These are phyloP conservation scores for Pseudochirops corinnae DNA, from an alignment of 2,797 vertebrate species.

Conservation along the genomic window DNA sequence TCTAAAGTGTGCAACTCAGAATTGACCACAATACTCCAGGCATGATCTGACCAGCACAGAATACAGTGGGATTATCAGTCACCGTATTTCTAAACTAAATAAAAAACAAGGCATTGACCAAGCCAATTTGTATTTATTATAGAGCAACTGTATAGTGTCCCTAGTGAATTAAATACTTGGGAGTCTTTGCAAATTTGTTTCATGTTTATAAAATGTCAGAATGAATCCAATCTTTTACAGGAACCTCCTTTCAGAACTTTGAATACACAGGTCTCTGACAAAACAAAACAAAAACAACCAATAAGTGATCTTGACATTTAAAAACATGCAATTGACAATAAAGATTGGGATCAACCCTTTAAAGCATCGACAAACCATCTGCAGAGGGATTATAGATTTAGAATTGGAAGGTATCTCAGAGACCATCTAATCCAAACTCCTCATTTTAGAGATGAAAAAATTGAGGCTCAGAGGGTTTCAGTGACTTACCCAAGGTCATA, in stretches of 20 bases:
- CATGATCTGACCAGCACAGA: neutral
- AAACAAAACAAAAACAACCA: neutral
- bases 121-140: neutral
- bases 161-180: neutral
- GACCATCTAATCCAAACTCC: neutral
- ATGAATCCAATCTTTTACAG: neutral
- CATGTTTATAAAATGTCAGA: neutral
- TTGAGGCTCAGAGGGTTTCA: neutral
- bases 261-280: neutral
- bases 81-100: neutral
- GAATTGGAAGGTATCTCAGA: neutral
- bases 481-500: neutral
- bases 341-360: neutral
- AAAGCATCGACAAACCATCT: neutral
- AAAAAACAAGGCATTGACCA: neutral
- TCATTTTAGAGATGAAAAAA: neutral
- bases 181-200: neutral
- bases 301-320: neutral
- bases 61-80: neutral
- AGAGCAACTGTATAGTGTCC: neutral
- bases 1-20: neutral
- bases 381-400: too few relatives aligned
- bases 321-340: neutral
- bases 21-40: neutral
- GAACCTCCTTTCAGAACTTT: neutral